Evolutionary conservation across 2,888 invertebrate species (phyloP), one percentile per base, ranked within the genome.

Genomic region (Germaria angustata): DNA sequence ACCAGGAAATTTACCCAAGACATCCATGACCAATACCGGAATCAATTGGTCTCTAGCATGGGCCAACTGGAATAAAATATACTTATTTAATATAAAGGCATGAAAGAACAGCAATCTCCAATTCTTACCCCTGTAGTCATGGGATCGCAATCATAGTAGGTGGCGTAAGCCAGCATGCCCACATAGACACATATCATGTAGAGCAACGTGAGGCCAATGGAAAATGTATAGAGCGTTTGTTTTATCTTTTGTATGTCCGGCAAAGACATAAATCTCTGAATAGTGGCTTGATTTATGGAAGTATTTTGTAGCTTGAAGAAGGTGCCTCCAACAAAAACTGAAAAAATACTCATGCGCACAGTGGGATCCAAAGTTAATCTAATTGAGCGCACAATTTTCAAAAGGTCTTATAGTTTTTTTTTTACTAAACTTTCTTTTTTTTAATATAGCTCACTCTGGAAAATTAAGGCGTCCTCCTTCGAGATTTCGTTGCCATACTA

Each of bases 11-110:
- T 93, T 92, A 0, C 95, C 95, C 41, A 97, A 91, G 11, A 95
- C 94, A 84, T 96, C 95, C 96, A 97, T 96, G 7, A 97, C 96
- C 68, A 96, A 92, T 7, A 97, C 90, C 0, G 97, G 97, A 2
- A 97, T 91, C 8, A 97, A 91, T 91, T 97, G 95, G 88, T 96
- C 96, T 86, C 95, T 95, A 28, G 95, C 95, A 87, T 93, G 93
- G 0, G 95, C 95, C 84, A 95, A 89, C 95, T 95, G 83, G 0
- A 68, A 65, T 7, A 46, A 7, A 8, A 13, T 9, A 13, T 5
- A 20, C 8, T 22, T 39, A 2, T 39, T 13, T 34, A 32, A 36
- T 15, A 28, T 8, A 0, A 34, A 17, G 11, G 2, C 2, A 17
- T n/a, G 39, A 24, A 55, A 32, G 4, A 5, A 59, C 24, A 46